Base-by-base conservation (phyloP, 2,113 vertebrate species). In the Trichomycterus rosablanca region DNA sequence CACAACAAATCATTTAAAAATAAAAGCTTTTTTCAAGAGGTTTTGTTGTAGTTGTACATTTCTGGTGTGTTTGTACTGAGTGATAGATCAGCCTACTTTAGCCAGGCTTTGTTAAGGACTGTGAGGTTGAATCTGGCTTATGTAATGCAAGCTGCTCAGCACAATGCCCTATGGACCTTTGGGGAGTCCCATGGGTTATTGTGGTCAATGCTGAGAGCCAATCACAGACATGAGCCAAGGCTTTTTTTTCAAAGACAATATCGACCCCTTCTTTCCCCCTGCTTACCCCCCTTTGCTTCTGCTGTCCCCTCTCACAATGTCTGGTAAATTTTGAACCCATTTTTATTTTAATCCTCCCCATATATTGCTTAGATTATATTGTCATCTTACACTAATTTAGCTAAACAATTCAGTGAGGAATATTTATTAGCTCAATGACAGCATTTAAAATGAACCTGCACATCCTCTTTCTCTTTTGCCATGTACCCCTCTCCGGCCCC, bases 1-100 rank as follows among this genome's bases (percentile, higher is more conserved):
- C 7, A 73, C 7, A 73, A 76, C 63, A 30, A 79, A 72, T 83
- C 81, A 83, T 87, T 83, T 83, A 77, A 81, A 74, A 87, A 87
- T 86, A 85, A 89, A 87, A 78, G 56, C 79, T 81, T 82, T 82
- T 67, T 73, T 76, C 76, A 73, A 78, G 55, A 64, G 74, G 23
- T 65, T 14, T 35, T 2, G 12, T 40, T 15, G 12, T 40, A 12
- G 3, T 30, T 16, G 61, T 77, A 42, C 79, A 11, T 74, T 66
- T 76, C 10, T 74, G 18, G 9, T 56, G 43, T 20, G 16, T 63
- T 9, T 53, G 3, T 40, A 4, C 37, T 30, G 19, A n/a, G 7
- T 19, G 44, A 50, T 4, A 9, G 43, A 57, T 30, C 44, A 35
- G 18, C 16, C 10, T 3, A 26, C 44, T 26, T 42, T 49, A 12